Evolutionary conservation across 1,140 invertebrate species (phyloP), one percentile per base, ranked within the genome.

Genomic region (Drosophila oshimai): DNA sequence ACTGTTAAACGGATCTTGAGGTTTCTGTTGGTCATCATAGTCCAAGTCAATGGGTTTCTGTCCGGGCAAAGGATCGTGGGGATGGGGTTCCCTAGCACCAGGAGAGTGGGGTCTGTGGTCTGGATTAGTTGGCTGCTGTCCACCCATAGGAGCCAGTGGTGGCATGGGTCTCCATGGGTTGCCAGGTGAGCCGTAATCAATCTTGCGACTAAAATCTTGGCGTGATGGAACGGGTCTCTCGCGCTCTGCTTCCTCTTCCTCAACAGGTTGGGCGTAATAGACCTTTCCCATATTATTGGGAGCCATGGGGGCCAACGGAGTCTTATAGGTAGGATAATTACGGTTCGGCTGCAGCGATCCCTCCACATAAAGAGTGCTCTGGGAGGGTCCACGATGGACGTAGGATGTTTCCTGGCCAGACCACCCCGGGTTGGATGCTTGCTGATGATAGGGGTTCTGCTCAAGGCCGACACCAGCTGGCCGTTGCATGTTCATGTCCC

Each of bases 261-360:
- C 53, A 22, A 76, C 79, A 4, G 81, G 83, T 33, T 88, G 73
- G 4, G 74, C 86, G n/a, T 81, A 88, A 41, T 78, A 77, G 12
- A 73, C 37, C 1, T 62, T 46, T 12, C 36, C 65, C 2, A 69
- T 42, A 9, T 64, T 29, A 24, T 9, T 50, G 10, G 69, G 51
- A 12, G 41, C 28, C 58, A 90, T 71, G 10, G 89, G 77, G 2
- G 89, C 84, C 47, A 90, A 44, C 1, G 89, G 84, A 18, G 84
- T 57, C 6, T 71, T 65, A 71, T 72, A 77, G 34, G 61, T 36
- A 47, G 46, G 58, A 90, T 90, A 90, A 74, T 90, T 90, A 90
- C 89, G 80, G 49, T 90, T 89, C 10, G 89, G 89, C 54, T 72
- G 65, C 7, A 89, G 31, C 0, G 89, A 90, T 22, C 89, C 89